Evolutionary conservation across 2,888 invertebrate species (phyloP).

Genomic region (Caenorhabditis sp.): DNA sequence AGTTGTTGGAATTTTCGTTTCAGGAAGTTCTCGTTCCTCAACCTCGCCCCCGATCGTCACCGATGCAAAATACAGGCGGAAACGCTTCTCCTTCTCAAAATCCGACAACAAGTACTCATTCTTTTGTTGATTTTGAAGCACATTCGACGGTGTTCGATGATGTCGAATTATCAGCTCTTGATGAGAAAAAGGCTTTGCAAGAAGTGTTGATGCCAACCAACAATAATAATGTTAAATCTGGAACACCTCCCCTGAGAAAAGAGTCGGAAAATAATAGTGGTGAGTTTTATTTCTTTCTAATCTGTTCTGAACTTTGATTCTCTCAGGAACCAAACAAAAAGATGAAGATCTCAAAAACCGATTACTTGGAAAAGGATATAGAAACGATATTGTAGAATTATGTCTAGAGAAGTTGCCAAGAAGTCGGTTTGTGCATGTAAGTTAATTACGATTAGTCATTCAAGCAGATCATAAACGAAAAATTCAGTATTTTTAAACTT

Average conservation of each 20-base stretch:
- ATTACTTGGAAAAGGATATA: conserved; percentile 42
- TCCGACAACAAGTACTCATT: conserved; percentile 5
- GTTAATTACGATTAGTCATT: too few relatives aligned
- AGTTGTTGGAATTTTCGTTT: background rate
- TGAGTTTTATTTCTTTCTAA: background rate
- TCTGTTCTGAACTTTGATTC: background rate
- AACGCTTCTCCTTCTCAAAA: conserved; percentile 4
- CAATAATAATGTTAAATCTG: background rate
- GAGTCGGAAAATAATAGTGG: background rate
- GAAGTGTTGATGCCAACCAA: conserved; percentile 31
- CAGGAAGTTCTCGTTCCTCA: conserved; percentile 32
- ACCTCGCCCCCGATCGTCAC: conserved; percentile 2
- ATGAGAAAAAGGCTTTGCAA: conserved; percentile 55
- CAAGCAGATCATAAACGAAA: too few relatives aligned
- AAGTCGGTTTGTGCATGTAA: conserved; percentile 39
- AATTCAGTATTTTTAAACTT: too few relatives aligned
- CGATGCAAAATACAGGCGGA: background rate
- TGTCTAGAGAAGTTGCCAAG: conserved; percentile 31
- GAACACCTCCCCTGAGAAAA: background rate
- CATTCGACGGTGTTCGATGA: conserved; percentile 60
- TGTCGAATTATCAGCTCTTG: conserved; percentile 60
- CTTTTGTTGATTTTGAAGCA: conserved; percentile 59
- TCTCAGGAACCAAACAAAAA: background rate
- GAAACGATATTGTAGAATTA: conserved; percentile 40
- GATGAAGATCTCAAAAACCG: conserved; percentile 29